Base-by-base conservation (phyloP, 2,113 vertebrate genomes). In the Thunnus thynnus region DNA sequence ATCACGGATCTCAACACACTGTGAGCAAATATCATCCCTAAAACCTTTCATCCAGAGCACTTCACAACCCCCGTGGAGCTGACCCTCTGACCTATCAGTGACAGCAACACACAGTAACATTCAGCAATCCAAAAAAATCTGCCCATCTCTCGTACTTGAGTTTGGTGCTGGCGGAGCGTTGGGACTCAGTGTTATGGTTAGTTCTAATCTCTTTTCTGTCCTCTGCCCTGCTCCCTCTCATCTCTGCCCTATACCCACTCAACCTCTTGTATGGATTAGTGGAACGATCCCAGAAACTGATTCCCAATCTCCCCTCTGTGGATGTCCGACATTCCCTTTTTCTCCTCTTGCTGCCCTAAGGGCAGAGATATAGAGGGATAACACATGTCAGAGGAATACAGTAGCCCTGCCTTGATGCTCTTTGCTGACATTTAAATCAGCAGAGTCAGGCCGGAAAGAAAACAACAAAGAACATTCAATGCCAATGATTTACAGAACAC, bases 71-170 rank as follows among this genome's bases (percentile, higher is more conserved):
- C 20, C 0, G 1, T 16, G 22, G 54, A 44, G 50, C 32, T 68
- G 81, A 87, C 80, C 78, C 12, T 30, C 17, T 52, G 46, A 17
- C 73, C 79, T 30, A 16, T 32, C 16, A 0, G 72, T 55, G 60
- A 36, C 52, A 13, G 51, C 50, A 73, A 70, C 82, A 72, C 62
- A 72, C 76, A 62, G 62, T 72, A 86, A 80, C 54, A 68, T 72
- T 62, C n/a, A 69, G 60, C 80, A 73, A 85, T 80, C 61, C 76
- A 68, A 71, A 90, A 76, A 87, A 90, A 92, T 91, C 88, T 84
- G 73, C 48, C 51, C 50, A 17, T 80, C 69, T 74, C 50, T 70
- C 8, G 0, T 58, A 48, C 55, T 84, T 79, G 18, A 17, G 52
- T 87, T 68, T 76, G 46, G 51, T 30, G 32, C 56, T n/a, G 22